These are phyloP conservation scores for Takifugu rubripes DNA, from an alignment of 2,797 vertebrate species.

Conservation along the genomic window DNA sequence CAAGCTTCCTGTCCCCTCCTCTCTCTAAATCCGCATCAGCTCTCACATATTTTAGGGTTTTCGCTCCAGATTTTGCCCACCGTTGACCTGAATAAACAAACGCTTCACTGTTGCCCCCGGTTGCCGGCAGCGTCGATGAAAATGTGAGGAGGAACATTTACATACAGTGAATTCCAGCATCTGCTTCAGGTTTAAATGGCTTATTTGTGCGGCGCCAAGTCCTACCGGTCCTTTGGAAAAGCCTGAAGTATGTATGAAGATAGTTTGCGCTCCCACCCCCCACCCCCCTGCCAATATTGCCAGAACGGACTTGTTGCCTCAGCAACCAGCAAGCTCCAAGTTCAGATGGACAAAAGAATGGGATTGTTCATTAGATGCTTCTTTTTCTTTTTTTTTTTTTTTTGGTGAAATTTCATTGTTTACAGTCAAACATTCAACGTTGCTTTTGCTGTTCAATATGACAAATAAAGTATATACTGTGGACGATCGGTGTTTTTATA, in stretches of 20 bases:
- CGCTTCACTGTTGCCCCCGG: constrained; percentile 33
- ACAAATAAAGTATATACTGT: constrained; percentile 61
- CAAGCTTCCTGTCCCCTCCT: too few relatives aligned
- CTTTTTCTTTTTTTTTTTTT: background rate
- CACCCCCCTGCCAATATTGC: background rate
- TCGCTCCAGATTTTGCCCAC: background rate
- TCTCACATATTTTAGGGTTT: too few relatives aligned
- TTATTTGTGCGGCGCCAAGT: constrained; percentile 31
- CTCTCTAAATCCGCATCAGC: too few relatives aligned
- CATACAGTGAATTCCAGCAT: constrained; percentile 32
- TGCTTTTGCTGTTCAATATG: constrained; percentile 69
- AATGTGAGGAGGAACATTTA: constrained; percentile 44
- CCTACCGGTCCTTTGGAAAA: constrained; percentile 40
- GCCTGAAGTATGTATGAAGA: constrained; percentile 13
- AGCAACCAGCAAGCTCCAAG: constrained; percentile 25
- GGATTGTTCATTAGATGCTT: background rate
- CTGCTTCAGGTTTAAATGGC: constrained; percentile 45
- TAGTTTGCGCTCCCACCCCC: constrained; percentile 17
- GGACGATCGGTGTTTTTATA: constrained; percentile 24
- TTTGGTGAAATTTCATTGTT: constrained; percentile 48
- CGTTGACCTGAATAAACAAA: constrained; percentile 35
- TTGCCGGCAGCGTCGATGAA: constrained; percentile 41
- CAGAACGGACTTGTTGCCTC: constrained; percentile 10
- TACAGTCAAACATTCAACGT: constrained; percentile 56
- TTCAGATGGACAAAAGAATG: constrained; percentile 45